Base-by-base conservation (phyloP, 1,140 invertebrate genomes). In the Drosophila mayri region DNA sequence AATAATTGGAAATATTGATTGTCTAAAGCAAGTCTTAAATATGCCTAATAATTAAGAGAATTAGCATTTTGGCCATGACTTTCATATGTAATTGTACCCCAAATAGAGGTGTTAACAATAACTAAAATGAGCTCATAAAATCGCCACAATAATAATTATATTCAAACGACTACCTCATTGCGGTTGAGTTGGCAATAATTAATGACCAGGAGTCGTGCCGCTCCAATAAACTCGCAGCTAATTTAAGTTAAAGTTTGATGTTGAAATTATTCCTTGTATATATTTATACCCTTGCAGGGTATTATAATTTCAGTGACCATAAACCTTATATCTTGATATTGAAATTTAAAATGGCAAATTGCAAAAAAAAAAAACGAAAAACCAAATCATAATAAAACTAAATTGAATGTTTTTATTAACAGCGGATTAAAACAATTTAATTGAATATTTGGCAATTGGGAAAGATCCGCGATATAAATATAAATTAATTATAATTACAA, bases 171-270 rank as follows among this genome's bases (percentile, higher is more conserved):
- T 20, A 18, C 65, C 37, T 67, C 58, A 67, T 50, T 25, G 20
- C 11, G 65, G 46, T 43, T 66, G 30, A 43, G 62, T 52, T 65
- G 63, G 44, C 44, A 16, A 41, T 68, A 64, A 50, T 50, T 47
- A 43, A 64, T 64, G 38, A 20, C 20, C 38, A 52, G 20, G 35
- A 35, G 14, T 43, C 32, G 12, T 25, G 25, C 58, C 25, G 43
- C 37, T 30, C 37, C 22, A 28, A 49, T 35, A 50, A 41, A 5
- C 30, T 14, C 9, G 35, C 35, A 57, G 9, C 22, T 41, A 32
- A 59, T 40, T 59, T n/a, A 40, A 32, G 52, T 59, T 63, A 10
- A 41, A 59, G 40, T 60, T 37, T 16, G 14, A 54, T 54, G 18
- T 20, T 6, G 50, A 20, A 37, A 16, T 54, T 54, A 37, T 54